Evolutionary conservation across 1,140 invertebrate species (phyloP).

Genomic region (Heliconius congener): DNA sequence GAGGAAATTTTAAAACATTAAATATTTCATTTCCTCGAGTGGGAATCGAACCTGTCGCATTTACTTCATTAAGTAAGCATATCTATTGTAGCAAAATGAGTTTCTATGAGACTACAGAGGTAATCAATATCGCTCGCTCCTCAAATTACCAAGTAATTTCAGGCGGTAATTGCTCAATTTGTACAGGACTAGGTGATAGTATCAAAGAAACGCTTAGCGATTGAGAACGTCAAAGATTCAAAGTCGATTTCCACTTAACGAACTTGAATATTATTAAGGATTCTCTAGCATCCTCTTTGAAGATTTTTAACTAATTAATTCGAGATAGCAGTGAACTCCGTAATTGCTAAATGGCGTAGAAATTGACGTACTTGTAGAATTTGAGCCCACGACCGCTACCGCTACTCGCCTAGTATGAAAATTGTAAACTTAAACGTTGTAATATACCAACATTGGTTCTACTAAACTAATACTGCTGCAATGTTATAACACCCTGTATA

Average conservation of each 20-base stretch:
- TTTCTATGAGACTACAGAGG: constrained; percentile 8
- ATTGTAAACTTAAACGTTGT: no score
- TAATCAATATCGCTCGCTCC: constrained; percentile 54
- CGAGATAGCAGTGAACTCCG: no score
- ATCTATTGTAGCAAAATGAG: no score
- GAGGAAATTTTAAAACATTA: no score
- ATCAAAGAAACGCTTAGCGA: constrained; percentile 52
- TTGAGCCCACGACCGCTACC: no score
- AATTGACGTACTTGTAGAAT: no score
- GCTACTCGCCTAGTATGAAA: no score
- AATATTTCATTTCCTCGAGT: no score
- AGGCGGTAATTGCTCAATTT: constrained; percentile 72
- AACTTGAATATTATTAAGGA: constrained; percentile 13
- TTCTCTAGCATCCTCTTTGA: background rate
- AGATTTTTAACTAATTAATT: background rate
- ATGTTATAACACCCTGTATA: background rate
- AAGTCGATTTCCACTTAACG: constrained; percentile 16
- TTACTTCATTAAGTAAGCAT: no score
- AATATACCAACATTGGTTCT: background rate
- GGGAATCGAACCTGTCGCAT: no score
- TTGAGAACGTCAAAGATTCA: constrained; percentile 18
- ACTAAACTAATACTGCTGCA: background rate
- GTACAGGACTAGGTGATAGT: constrained; percentile 51
- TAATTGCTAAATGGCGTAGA: no score
- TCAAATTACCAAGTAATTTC: constrained; percentile 64